Evolutionary conservation across 2,113 vertebrate species (phyloP), one percentile per base, ranked within the genome.

Genomic region (Chionis minor): DNA sequence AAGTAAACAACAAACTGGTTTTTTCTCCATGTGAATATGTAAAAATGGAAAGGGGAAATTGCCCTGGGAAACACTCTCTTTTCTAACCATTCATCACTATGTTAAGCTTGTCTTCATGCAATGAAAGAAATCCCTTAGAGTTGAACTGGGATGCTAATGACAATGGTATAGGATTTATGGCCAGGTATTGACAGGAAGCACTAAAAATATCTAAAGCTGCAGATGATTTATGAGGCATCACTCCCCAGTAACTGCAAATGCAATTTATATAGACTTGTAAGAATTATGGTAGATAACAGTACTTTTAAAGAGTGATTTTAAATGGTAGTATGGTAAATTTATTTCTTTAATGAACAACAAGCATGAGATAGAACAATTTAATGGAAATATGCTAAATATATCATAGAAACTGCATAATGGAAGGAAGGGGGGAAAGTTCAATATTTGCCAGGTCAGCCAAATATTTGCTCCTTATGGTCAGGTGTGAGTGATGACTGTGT

Each of bases 261-360:
- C 11, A 95, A 84, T 97, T 96, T 96, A 66, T 81, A 96, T 35
- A 85, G 72, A 94, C 89, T 91, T 72, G 66, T 62, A 77, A 94
- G 84, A 97, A 96, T 96, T 81, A 88, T 66, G 83, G 70, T 47
- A 89, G 71, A 80, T 93, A 94, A 86, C n/a, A 45, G 24, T 62
- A 82, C 30, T 84, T 96, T 86, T 90, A 97, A 96, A 84, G 75
- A 71, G 30, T 59, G 61, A n/a, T 92, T 96, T 96, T 97, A 92
- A 91, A 95, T 93, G 75, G 33, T 51, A 75, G 77, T 51, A 83
- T 94, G 45, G 27, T 94, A 94, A 94, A 92, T 71, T 35, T 81
- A 91, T 69, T 96, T 75, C 52, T 95, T 96, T 92, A 96, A 96
- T 81, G 70, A 96, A 90, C 51, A 67, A 80, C 87, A 71, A 83